These are phyloP conservation scores for Drosophila neoperkinsi DNA, from an alignment of 2,888 invertebrate genomes.

Conservation along the genomic window DNA sequence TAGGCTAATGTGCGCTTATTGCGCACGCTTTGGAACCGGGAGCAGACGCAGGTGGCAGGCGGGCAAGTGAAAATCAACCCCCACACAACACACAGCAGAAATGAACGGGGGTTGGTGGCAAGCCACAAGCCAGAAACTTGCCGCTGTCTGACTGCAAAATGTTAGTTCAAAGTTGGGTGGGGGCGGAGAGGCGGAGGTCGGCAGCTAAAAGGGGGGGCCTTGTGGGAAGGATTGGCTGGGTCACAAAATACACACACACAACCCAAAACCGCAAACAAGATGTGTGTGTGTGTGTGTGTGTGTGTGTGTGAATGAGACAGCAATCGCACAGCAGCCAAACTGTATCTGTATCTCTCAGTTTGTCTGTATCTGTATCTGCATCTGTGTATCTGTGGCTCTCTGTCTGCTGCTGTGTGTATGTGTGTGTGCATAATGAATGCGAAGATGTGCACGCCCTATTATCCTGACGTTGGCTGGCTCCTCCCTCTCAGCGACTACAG, in stretches of 20 bases:
- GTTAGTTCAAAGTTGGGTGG: neutral
- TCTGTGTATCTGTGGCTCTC: constrained; percentile 45
- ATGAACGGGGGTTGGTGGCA: constrained; percentile 29
- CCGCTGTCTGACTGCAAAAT: constrained; percentile 70
- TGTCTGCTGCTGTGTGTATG: constrained; percentile 25
- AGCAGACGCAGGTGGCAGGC: constrained; percentile 35
- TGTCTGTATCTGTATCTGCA: constrained; percentile 55
- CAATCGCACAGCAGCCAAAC: constrained; percentile 46
- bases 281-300: neutral
- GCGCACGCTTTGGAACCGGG: constrained; percentile 77
- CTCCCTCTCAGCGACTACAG: constrained; percentile 53
- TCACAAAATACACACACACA: constrained; percentile 12
- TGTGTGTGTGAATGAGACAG: constrained; percentile 31
- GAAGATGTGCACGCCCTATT: constrained; percentile 84
- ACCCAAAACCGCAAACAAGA: constrained; percentile 31
- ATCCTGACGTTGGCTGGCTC: constrained; percentile 75
- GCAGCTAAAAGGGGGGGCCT: neutral
- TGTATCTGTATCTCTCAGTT: constrained; percentile 54
- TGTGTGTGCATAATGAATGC: constrained; percentile 78
- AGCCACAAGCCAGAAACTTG: constrained; percentile 69
- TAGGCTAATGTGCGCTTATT: constrained; percentile 81
- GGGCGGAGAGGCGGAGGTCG: neutral
- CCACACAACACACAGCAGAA: constrained; percentile 12
- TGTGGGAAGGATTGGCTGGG: constrained; percentile 25
- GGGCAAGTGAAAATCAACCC: constrained; percentile 36